A percentile compares a stretch with the other conserved stretches of the same genome.
Evolutionary conservation across 2,797 vertebrate species (phyloP).

Genomic region (Squalus acanthias): DNA sequence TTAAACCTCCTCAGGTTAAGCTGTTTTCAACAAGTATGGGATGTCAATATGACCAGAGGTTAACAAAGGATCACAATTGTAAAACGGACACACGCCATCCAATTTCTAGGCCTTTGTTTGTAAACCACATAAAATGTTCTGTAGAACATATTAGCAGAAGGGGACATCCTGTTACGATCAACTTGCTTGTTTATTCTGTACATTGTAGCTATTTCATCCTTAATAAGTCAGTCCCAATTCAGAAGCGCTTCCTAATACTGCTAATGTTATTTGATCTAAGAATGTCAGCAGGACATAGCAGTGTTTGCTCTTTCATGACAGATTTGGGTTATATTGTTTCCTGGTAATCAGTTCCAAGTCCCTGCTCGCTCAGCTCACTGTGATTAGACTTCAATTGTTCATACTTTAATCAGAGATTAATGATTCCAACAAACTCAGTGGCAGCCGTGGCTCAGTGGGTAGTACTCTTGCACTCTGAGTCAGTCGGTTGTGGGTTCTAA

Average conservation of each 20-base stretch:
- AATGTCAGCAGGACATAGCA: neutral
- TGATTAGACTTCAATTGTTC: neutral
- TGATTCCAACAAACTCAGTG: too few relatives aligned
- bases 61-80: neutral
- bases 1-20: neutral
- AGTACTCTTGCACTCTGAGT: neutral
- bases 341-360: neutral
- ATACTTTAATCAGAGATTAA: neutral
- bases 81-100: neutral
- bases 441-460: neutral
- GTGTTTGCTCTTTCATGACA: neutral
- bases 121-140: neutral
- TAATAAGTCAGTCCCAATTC: neutral
- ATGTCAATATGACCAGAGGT: neutral
- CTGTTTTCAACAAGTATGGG: neutral
- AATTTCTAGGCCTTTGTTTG: neutral
- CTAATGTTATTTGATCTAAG: neutral
- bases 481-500: too few relatives aligned
- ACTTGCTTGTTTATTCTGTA: too few relatives aligned
- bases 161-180: neutral
- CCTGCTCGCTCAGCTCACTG: neutral
- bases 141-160: neutral
- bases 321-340: neutral
- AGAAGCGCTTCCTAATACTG: neutral
- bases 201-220: neutral